Conservation (phyloP, 2,888 invertebrate genomes). For the Leptinotarsa rubiginosa region DNA sequence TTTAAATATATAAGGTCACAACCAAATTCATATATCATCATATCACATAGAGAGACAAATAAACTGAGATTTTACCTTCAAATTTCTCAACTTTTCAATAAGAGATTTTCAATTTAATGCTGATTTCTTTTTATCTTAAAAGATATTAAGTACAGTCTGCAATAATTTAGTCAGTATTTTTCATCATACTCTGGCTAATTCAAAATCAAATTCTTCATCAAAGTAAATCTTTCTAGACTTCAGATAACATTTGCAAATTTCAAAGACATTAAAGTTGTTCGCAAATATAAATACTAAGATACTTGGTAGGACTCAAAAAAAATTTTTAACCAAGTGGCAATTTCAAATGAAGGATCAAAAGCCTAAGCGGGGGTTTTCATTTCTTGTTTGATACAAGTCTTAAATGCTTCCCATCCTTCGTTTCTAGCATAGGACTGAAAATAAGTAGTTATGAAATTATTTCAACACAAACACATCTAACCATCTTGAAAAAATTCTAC, state of each 20-base stretch:
- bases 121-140: background rate
- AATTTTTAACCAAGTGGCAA: no score
- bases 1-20: constrained; percentile 1
- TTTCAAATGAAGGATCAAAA: constrained; percentile 19
- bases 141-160: constrained; percentile 6
- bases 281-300: no score
- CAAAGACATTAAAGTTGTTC: background rate
- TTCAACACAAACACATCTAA: background rate
- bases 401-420: constrained; percentile 90
- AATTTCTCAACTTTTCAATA: no score
- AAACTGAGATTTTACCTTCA: no score
- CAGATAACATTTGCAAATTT: background rate
- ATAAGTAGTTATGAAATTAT: constrained; percentile 36
- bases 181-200: background rate
- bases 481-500: background rate
- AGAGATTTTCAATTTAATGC: background rate
- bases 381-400: constrained; percentile 41
- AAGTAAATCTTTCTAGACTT: background rate
- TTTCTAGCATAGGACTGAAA: constrained; percentile 85
- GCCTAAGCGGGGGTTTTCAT: constrained; percentile 40
- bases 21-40: constrained; percentile 13
- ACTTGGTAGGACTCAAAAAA: no score
- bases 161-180: background rate
- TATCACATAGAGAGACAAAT: constrained; percentile 12
- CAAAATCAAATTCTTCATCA: background rate